Evolutionary conservation across 2,888 invertebrate species (phyloP).

Genomic region (Mycalesis mineus): DNA sequence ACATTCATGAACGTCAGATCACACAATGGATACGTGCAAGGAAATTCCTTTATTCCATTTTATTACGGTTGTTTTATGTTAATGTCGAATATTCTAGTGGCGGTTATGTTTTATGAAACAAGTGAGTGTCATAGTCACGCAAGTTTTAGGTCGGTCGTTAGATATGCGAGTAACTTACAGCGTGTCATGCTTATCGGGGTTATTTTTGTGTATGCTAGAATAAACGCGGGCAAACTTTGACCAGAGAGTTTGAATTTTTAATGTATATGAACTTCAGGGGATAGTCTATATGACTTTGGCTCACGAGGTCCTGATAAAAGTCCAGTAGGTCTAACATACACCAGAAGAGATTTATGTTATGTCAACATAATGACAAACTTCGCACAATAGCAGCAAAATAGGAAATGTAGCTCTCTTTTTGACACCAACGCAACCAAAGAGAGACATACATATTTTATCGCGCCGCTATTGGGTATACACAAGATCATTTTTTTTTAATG

Average conservation of each 20-base stretch:
- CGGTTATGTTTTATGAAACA: constrained; percentile 5
- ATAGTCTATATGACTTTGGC: too few relatives aligned
- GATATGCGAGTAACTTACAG: not conserved
- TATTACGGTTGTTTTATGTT: constrained; percentile 16
- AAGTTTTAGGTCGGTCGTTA: constrained; percentile 1
- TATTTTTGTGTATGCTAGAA: not conserved
- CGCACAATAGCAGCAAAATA: too few relatives aligned
- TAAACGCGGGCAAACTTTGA: not conserved
- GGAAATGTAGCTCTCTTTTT: too few relatives aligned
- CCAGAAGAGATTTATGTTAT: too few relatives aligned
- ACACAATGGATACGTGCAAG: constrained; percentile 4
- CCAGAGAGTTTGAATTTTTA: not conserved
- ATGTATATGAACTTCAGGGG: not conserved
- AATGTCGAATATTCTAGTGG: constrained; percentile 4
- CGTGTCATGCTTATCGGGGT: not conserved
- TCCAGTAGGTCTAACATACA: too few relatives aligned
- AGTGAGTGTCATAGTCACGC: constrained; percentile 6
- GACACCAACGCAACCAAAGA: too few relatives aligned
- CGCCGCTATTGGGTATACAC: too few relatives aligned
- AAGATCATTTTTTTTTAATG: too few relatives aligned
- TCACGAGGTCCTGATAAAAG: too few relatives aligned
- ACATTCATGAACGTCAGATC: constrained; percentile 5
- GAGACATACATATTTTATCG: too few relatives aligned
- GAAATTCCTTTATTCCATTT: constrained; percentile 18
- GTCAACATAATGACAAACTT: too few relatives aligned